Percentiles rank a stretch among this genome's conserved stretches.
phyloP scores from a whole-genome alignment of 2,888 invertebrate species.

The Horisme vitalbata region DNA sequence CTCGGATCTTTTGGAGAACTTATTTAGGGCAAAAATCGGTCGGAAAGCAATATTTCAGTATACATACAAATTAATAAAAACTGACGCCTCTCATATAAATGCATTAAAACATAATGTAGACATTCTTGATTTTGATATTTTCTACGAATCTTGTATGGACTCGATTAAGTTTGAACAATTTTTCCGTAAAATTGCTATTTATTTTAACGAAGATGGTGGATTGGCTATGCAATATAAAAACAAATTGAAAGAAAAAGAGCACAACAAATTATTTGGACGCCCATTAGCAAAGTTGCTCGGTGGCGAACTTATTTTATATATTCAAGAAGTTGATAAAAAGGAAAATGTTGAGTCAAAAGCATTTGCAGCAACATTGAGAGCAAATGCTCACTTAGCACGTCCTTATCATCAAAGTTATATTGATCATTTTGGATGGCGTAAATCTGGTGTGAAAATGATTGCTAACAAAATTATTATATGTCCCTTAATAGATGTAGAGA shows the following conservation, averaged over 20 bases:
- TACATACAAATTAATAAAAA: constrained; percentile 46
- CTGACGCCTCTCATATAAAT: constrained; percentile 55
- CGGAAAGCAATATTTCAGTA: constrained; percentile 49
- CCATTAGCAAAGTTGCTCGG: constrained; percentile 24
- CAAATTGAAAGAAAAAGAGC: constrained; percentile 22
- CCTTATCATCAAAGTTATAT: no score
- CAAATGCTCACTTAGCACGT: constrained; percentile 48
- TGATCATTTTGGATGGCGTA: constrained; percentile 42
- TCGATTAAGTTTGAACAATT: constrained; percentile 37
- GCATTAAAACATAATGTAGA: constrained; percentile 52
- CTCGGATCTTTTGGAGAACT: constrained; percentile 36
- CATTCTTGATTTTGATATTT: constrained; percentile 33
- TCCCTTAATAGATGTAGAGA: constrained; percentile 36
- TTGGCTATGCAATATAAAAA: constrained; percentile 36
- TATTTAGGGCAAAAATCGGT: constrained; percentile 47
- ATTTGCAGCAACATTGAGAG: constrained; percentile 44
- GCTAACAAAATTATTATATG: constrained; percentile 47
- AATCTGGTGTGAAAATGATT: constrained; percentile 52
- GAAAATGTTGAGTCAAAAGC: constrained; percentile 24
- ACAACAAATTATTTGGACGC: constrained; percentile 25
- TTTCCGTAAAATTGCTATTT: constrained; percentile 47
- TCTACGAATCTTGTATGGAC: constrained; percentile 22
- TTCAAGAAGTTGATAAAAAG: constrained; percentile 30
- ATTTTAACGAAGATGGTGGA: constrained; percentile 53
- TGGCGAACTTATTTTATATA: constrained; percentile 20